phyloP scores from a whole-genome alignment of 2,113 vertebrate genomes.

The Sisor rabdophorus region DNA sequence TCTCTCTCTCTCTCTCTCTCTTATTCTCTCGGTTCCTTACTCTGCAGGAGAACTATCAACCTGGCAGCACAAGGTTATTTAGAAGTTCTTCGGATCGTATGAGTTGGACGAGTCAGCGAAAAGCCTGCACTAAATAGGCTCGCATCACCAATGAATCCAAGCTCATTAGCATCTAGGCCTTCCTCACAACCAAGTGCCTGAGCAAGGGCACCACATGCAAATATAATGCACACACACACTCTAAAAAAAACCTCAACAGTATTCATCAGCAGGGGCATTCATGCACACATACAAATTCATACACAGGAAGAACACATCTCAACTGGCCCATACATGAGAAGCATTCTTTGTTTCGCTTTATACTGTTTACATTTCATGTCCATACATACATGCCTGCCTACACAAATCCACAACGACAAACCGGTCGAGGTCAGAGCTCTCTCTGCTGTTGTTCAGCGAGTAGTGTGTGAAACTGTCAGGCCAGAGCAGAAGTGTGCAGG shows the following conservation, averaged over 20 bases:
- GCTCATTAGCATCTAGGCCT: conserved; percentile 47
- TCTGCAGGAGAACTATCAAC: conserved; percentile 33
- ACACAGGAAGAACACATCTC: conserved; percentile 5
- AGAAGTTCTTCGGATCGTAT: conserved; percentile 52
- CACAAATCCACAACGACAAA: conserved; percentile 31
- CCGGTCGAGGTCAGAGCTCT: conserved; percentile 30
- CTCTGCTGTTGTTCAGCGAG: conserved; percentile 38
- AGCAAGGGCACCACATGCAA: conserved; percentile 52
- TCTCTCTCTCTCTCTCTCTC: conserved; percentile 1
- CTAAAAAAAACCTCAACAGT: neutral
- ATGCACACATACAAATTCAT: conserved; percentile 22
- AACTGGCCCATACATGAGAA: neutral
- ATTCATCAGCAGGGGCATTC: neutral
- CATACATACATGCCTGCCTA: conserved; percentile 21
- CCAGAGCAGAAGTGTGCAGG: conserved; percentile 28
- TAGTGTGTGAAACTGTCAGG: conserved; percentile 37
- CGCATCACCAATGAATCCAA: conserved; percentile 50
- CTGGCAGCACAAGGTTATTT: conserved; percentile 55
- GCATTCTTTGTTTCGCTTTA: neutral
- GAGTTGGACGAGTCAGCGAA: conserved; percentile 52
- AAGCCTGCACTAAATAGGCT: conserved; percentile 40
- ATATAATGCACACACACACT: conserved; percentile 36
- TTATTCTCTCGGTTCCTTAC: conserved; percentile 8
- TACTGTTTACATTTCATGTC: neutral
- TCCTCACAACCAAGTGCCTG: conserved; percentile 25